These are phyloP conservation scores for Anoplophora glabripennis DNA, from an alignment of 1,140 invertebrate genomes.

Conservation along the genomic window DNA sequence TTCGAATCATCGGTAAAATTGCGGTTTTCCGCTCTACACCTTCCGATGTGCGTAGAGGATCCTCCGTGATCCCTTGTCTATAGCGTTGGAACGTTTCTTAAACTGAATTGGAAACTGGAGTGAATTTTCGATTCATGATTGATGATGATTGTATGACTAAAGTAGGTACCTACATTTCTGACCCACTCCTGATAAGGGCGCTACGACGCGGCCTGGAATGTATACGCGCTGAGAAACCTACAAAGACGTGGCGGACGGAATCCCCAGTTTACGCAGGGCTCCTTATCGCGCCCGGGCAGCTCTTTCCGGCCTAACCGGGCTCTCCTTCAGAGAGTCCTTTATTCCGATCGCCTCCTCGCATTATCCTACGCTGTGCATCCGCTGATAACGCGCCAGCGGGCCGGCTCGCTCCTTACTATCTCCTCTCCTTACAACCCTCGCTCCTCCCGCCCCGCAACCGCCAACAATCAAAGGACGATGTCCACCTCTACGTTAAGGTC, in stretches of 20 bases:
- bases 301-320: conserved; percentile 28
- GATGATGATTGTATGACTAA: too few relatives aligned
- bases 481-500: too few relatives aligned
- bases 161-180: too few relatives aligned
- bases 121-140: too few relatives aligned
- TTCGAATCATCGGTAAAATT: too few relatives aligned
- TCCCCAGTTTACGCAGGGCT: conserved; percentile 26
- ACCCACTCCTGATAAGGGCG: too few relatives aligned
- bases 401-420: background rate
- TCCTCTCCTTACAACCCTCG: conserved; percentile 12
- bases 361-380: conserved; percentile 36
- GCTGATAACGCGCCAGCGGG: conserved; percentile 29
- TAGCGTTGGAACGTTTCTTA: too few relatives aligned
- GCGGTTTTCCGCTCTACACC: too few relatives aligned
- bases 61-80: too few relatives aligned
- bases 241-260: conserved; percentile 13
- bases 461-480: background rate
- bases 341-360: conserved; percentile 29
- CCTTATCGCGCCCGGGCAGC: conserved; percentile 35
- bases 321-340: conserved; percentile 27
- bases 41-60: too few relatives aligned
- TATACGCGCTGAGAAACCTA: conserved; percentile 19
- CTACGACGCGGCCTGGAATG: too few relatives aligned
- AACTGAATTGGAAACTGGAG: too few relatives aligned
- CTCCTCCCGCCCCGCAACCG: background rate